Conservation (phyloP, 2,113 vertebrate species). For the Donacobius atricapilla region DNA sequence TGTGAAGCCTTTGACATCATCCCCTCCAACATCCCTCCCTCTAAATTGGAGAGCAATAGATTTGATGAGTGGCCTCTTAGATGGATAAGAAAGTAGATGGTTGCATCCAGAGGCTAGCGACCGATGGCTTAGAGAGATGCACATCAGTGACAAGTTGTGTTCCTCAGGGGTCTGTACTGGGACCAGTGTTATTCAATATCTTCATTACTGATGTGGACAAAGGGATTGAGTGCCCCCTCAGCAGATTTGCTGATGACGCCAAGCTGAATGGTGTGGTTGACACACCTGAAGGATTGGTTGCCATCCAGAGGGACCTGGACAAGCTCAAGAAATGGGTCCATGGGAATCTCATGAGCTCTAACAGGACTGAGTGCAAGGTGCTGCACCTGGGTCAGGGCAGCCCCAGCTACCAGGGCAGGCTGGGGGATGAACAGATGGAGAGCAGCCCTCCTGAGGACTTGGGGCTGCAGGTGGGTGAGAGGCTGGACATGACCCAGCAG, state of each 20-base stretch:
- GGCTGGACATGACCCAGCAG: not conserved
- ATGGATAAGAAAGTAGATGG: not conserved
- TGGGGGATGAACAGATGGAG: not conserved
- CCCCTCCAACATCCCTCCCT: fast-evolving
- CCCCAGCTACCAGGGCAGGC: fast-evolving
- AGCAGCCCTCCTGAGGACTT: not conserved
- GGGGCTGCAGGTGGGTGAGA: not conserved
- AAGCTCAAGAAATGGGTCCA: fast-evolving
- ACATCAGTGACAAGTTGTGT: not conserved
- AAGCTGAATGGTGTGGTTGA: not conserved
- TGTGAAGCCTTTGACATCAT: not conserved
- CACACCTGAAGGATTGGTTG: not conserved
- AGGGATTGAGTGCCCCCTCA: fast-evolving
- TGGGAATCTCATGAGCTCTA: not conserved
- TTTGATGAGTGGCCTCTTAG: not conserved
- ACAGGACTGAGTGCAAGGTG: not conserved
- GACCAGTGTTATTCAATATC: not conserved
- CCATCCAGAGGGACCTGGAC: not conserved
- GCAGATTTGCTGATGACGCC: not conserved
- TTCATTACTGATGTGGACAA: not conserved
- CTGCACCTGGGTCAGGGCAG: not conserved
- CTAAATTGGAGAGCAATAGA: not conserved
- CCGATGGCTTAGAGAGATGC: not conserved
- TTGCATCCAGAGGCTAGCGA: not conserved
- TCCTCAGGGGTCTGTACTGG: not conserved